These are phyloP conservation scores for Tursiops truncatus DNA, from an alignment of 2,113 vertebrate genomes.

Conservation along the genomic window DNA sequence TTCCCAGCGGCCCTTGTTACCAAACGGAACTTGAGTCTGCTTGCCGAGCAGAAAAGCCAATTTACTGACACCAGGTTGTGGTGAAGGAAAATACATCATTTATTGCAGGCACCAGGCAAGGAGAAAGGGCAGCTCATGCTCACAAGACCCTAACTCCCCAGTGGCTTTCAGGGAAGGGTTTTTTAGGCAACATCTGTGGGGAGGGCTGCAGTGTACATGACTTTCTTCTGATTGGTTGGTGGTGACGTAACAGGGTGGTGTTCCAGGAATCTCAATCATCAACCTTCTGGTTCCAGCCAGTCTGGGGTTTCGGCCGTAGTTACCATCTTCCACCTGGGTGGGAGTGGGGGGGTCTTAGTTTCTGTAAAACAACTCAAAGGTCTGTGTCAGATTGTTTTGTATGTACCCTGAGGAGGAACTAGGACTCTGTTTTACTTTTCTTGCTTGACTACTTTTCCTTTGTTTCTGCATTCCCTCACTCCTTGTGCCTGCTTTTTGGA, in stretches of 20 bases:
- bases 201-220: neutral
- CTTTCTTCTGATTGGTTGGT: too few relatives aligned
- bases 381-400: neutral
- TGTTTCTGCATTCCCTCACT: neutral
- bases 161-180: neutral
- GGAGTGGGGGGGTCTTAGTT: neutral
- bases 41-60: neutral
- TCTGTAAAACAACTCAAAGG: neutral
- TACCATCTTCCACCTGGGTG: neutral
- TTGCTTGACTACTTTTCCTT: neutral
- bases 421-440: neutral
- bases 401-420: neutral
- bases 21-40: neutral
- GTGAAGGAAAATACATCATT: neutral
- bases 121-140: neutral
- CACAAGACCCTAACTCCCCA: neutral
- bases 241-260: neutral
- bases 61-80: neutral
- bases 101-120: neutral
- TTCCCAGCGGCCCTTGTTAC: neutral
- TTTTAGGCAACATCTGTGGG: neutral
- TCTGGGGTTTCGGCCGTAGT: neutral
- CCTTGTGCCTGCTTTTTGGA: neutral
- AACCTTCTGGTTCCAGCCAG: neutral
- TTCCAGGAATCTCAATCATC: neutral